phyloP scores from a whole-genome alignment of 92 coral and sea anemone genomes.

The Plumapathes pennacea region DNA sequence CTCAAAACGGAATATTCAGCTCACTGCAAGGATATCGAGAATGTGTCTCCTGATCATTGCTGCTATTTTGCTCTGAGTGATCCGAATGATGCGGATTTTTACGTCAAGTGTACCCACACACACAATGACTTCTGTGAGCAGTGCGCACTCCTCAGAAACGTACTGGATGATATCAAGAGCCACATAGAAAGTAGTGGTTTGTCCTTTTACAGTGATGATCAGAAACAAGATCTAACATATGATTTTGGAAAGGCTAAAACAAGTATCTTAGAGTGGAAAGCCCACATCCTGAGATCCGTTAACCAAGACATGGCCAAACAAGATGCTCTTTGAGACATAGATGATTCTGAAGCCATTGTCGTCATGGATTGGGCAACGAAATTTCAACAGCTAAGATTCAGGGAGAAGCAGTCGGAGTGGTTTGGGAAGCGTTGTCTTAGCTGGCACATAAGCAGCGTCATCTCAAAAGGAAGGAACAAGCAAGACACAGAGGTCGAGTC shows the following conservation, averaged over 20 bases:
- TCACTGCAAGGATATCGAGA: conserved; percentile 33
- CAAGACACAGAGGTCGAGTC: conserved; percentile 23
- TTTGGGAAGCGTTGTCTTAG: conserved; percentile 65
- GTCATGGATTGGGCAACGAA: conserved; percentile 81
- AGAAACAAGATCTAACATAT: conserved; percentile 35
- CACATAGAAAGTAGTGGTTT: conserved; percentile 4
- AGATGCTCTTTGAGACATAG: conserved; percentile 29
- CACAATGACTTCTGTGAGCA: conserved; percentile 23
- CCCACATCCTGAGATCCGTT: conserved; percentile 61
- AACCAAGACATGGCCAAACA: conserved; percentile 75
- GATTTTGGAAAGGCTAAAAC: conserved; percentile 44
- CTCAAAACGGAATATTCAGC: conserved; percentile 30
- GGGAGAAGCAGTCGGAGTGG: conserved; percentile 71
- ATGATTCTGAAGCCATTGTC: conserved; percentile 26
- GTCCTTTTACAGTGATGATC: conserved; percentile 43
- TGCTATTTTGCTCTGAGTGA: conserved; percentile 46
- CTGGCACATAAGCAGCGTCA: conserved; percentile 62
- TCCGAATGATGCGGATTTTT: conserved; percentile 10
- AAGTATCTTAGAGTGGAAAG: conserved; percentile 58
- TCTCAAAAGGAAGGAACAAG: too few species aligned
- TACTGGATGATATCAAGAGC: conserved; percentile 22
- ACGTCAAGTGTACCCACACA: conserved; percentile 26
- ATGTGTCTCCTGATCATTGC: conserved; percentile 50
- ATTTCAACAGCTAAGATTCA: conserved; percentile 50
- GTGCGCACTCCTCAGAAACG: conserved; percentile 26